Evolutionary conservation across 1,140 invertebrate species (phyloP).

Genomic region (Pachypsylla venusta): DNA sequence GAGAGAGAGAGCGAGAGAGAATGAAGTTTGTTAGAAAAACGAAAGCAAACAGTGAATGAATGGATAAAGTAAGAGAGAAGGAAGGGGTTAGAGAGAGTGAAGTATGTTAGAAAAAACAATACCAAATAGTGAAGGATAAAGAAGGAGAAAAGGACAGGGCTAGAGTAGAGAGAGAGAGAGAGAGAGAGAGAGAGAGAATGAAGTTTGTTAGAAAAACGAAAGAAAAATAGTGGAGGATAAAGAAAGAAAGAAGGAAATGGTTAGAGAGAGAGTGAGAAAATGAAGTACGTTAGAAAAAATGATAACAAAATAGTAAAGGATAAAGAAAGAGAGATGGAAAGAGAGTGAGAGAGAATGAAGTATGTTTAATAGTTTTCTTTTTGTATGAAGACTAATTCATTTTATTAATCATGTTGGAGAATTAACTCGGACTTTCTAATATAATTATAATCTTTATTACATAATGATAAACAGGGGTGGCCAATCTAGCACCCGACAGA

Average conservation of each 20-base stretch:
- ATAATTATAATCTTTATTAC: too few relatives aligned
- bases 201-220: background rate
- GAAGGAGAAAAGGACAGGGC: background rate
- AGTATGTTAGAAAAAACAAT: constrained; percentile 9
- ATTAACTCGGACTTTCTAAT: too few relatives aligned
- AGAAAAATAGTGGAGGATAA: background rate
- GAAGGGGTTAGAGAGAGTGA: constrained; percentile 2
- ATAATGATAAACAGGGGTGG: too few relatives aligned
- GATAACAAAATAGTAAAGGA: background rate
- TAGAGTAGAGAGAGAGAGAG: background rate
- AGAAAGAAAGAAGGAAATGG: background rate
- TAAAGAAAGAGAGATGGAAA: background rate
- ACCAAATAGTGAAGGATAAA: background rate
- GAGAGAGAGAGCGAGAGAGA: background rate
- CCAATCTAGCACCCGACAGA: too few relatives aligned
- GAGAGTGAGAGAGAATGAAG: background rate
- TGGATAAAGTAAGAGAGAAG: background rate
- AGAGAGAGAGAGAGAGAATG: background rate
- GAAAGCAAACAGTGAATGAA: background rate
- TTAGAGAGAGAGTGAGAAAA: background rate
- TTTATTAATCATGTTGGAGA: too few relatives aligned
- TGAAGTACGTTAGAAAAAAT: background rate
- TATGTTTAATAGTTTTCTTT: too few relatives aligned
- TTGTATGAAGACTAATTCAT: too few relatives aligned
- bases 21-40: background rate